Percentiles rank a stretch among this genome's conserved stretches.
These are phyloP conservation scores for Polyploca ridens DNA, from an alignment of 2,888 invertebrate species.

Conservation along the genomic window DNA sequence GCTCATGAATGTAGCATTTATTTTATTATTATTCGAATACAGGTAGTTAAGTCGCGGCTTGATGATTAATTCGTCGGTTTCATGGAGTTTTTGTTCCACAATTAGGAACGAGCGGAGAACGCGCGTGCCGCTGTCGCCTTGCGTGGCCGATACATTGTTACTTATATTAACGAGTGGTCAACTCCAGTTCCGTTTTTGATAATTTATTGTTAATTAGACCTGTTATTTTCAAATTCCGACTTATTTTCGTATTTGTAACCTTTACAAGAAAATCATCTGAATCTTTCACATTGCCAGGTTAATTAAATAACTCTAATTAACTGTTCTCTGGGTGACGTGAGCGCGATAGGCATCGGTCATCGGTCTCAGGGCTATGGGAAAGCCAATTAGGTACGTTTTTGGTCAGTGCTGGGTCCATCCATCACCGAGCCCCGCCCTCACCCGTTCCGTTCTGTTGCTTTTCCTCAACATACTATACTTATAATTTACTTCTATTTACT, in stretches of 20 bases:
- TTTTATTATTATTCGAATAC: slow-evolving; percentile 62
- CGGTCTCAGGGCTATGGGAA: slow-evolving; percentile 58
- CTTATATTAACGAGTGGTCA: slow-evolving; percentile 63
- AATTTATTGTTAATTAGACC: slow-evolving; percentile 71
- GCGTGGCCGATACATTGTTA: slow-evolving; percentile 71
- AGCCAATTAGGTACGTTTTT: slow-evolving; percentile 79
- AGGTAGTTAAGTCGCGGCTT: slow-evolving; percentile 55
- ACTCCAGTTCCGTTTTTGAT: slow-evolving; percentile 62
- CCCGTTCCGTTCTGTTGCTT: slow-evolving; percentile 58
- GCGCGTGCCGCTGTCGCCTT: slow-evolving; percentile 60
- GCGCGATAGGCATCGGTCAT: slow-evolving; percentile 57
- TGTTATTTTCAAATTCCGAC: slow-evolving; percentile 51
- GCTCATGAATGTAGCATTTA: slow-evolving; percentile 56
- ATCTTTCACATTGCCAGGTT: slow-evolving; percentile 16
- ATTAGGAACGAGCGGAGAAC: slow-evolving; percentile 60
- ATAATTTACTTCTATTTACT: slow-evolving; percentile 22
- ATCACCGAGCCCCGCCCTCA: slow-evolving; percentile 71
- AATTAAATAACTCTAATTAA: slow-evolving; percentile 33
- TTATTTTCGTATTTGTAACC: slow-evolving; percentile 14
- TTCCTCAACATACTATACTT: slow-evolving; percentile 37
- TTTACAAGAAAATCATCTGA: not conserved
- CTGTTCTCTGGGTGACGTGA: slow-evolving; percentile 25
- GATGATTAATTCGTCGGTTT: slow-evolving; percentile 78
- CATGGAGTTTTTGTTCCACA: slow-evolving; percentile 79
- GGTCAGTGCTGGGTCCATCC: slow-evolving; percentile 69